These are phyloP conservation scores for Lepidurus couesii DNA, from an alignment of 1,140 invertebrate species.

Conservation along the genomic window DNA sequence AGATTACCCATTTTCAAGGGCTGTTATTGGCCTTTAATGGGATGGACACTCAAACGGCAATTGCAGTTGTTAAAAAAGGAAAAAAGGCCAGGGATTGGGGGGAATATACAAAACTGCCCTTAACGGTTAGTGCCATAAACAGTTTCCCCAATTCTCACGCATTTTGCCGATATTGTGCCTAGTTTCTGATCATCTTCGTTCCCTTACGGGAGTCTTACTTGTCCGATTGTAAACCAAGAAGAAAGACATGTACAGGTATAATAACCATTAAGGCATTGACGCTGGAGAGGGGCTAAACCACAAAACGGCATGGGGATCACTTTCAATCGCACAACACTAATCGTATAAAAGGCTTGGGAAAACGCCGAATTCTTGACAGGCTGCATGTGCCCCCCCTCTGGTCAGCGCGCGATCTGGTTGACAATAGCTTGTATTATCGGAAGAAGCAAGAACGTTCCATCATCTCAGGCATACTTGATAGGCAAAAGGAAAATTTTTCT, in stretches of 20 bases:
- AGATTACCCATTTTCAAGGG: too few relatives aligned
- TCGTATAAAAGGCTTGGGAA: not conserved
- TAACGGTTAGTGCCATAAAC: not conserved
- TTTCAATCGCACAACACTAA: not conserved
- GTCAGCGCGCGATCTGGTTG: not conserved
- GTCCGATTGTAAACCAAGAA: not conserved
- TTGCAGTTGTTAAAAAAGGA: too few relatives aligned
- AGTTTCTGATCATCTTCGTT: not conserved
- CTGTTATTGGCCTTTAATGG: too few relatives aligned
- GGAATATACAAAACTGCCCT: not conserved
- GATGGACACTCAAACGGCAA: too few relatives aligned
- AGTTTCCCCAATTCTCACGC: not conserved
- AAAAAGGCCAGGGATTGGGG: too few relatives aligned
- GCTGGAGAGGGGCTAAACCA: not conserved
- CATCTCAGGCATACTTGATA: not conserved
- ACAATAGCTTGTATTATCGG: not conserved
- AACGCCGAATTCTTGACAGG: slow-evolving; percentile 2
- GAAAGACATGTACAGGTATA: not conserved
- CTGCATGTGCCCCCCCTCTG: not conserved
- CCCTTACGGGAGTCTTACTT: not conserved
- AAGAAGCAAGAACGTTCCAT: not conserved
- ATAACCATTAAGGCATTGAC: not conserved
- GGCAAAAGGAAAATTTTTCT: not conserved
- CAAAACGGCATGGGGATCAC: not conserved
- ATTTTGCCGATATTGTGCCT: not conserved